A percentile compares a stretch with the other conserved stretches of the same genome.
phyloP scores from a whole-genome alignment of 2,888 invertebrate species.

The Ophion costatus region DNA sequence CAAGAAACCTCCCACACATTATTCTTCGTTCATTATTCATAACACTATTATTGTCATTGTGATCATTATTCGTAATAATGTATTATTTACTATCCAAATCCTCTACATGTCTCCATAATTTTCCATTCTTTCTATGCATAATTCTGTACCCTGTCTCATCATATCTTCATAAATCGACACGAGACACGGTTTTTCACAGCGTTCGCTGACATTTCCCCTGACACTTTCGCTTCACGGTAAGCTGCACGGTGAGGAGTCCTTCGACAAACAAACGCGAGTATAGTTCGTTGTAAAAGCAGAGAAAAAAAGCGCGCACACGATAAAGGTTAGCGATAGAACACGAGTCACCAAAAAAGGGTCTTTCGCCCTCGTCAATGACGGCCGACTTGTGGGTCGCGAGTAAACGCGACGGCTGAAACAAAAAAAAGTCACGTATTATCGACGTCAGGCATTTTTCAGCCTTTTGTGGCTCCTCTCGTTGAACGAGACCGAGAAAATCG shows the following conservation, averaged over 20 bases:
- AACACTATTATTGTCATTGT: background rate
- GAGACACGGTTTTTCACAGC: background rate
- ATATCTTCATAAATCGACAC: background rate
- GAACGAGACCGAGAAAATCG: slow-evolving; percentile 23
- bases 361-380: background rate
- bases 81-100: too few relatives aligned
- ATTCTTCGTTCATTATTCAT: too few relatives aligned
- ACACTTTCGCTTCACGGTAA: background rate
- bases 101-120: too few relatives aligned
- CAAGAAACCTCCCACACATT: too few relatives aligned
- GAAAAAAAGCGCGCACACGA: background rate
- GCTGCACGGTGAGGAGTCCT: background rate
- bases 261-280: background rate
- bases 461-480: slow-evolving; percentile 12
- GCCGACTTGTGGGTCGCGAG: background rate
- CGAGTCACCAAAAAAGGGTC: background rate
- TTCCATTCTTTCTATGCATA: too few relatives aligned
- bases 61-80: background rate
- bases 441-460: slow-evolving; percentile 41
- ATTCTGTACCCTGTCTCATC: background rate
- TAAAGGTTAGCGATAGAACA: slow-evolving; percentile 19
- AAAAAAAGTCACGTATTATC: slow-evolving; percentile 47
- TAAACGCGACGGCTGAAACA: background rate
- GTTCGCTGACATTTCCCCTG: background rate
- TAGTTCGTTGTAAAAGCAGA: background rate